Conservation (phyloP, 2,113 vertebrate species). For the human (Homo sapiens) region GRCh38 chrX:23290001-23290500, state of each 20-base stretch:
- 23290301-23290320: neutral
- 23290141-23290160: neutral
- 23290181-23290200: neutral
- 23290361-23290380: conserved; percentile 5
- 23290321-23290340: neutral
- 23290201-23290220: conserved; percentile 29
- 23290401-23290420: neutral
- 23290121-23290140: neutral
- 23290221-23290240: neutral
- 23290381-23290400: neutral
- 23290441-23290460: conserved; percentile 38
- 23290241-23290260: neutral
- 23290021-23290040: conserved; percentile 29
- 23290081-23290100: neutral
- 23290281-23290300: neutral
- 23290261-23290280: conserved; percentile 39
- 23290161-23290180: conserved; percentile 22
- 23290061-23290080: neutral
- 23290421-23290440: neutral
- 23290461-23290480: neutral
- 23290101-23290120: neutral
- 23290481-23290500: neutral
- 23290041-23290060: conserved; percentile 37
- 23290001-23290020: conserved; percentile 50
- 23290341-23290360: neutral